These are phyloP conservation scores for Zoanthus sansibaricus DNA, from an alignment of 92 coral and sea anemone genomes.

Conservation along the genomic window DNA sequence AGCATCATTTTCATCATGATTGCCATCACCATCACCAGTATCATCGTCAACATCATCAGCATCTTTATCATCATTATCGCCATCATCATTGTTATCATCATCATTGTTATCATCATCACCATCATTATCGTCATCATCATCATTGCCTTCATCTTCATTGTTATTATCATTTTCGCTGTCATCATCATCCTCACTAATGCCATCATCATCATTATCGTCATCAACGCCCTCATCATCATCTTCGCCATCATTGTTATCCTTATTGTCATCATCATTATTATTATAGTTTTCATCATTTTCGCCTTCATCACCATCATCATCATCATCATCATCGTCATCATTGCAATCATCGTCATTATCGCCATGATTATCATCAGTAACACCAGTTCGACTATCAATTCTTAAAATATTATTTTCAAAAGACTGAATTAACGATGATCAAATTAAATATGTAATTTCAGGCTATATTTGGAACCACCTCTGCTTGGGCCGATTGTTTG, in stretches of 20 bases:
- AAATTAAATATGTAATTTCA: constrained; percentile 30
- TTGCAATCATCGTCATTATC: neutral
- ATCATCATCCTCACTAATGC: neutral
- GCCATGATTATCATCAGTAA: neutral
- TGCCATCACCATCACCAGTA: no score
- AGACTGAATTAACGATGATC: neutral
- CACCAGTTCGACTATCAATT: neutral
- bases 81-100: neutral
- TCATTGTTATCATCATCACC: neutral
- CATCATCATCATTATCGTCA: neutral
- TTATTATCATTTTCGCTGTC: no score
- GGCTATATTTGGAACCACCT: constrained; percentile 70
- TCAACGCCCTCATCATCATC: neutral
- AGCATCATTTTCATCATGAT: no score
- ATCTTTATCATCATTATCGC: neutral
- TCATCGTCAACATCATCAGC: no score
- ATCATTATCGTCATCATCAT: neutral
- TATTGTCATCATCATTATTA: neutral
- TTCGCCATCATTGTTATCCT: neutral
- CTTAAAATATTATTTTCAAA: neutral
- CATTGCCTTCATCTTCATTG: no score
- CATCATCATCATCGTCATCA: neutral
- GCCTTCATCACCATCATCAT: neutral
- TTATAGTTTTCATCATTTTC: neutral
- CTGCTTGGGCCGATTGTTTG: constrained; percentile 86